phyloP scores from a whole-genome alignment of 2,113 vertebrate genomes.

The Leptosomus discolor region DNA sequence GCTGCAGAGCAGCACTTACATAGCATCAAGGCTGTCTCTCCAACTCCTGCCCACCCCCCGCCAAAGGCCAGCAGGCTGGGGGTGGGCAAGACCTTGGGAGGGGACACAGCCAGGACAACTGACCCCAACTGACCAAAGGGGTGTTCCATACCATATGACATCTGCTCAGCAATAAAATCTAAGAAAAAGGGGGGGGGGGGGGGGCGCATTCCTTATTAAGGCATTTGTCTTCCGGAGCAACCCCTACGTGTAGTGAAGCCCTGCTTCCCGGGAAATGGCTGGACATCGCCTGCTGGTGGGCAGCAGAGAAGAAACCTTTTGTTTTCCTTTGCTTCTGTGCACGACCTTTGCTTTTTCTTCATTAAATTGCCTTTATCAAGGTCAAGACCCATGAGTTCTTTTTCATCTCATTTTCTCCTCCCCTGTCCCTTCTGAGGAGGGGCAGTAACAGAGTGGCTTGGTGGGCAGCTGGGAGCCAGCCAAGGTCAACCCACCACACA shows the following conservation, averaged over 20 bases:
- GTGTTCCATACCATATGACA: too few species aligned
- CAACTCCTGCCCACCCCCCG: not conserved
- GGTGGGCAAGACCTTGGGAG: too few species aligned
- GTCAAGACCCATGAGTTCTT: not conserved
- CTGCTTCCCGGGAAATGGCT: not conserved
- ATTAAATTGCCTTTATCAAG: not conserved
- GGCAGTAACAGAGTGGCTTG: not conserved
- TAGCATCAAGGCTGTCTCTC: not conserved
- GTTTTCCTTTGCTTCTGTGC: not conserved
- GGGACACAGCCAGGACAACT: too few species aligned
- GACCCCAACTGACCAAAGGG: too few species aligned
- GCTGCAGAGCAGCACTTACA: not conserved
- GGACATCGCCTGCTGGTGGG: not conserved
- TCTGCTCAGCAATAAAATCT: not conserved
- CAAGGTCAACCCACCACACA: not conserved
- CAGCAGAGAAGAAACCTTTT: not conserved
- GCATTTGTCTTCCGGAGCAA: not conserved
- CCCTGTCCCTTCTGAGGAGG: not conserved
- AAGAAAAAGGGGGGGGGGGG: not conserved
- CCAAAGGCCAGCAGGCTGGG: not conserved
- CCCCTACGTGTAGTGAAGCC: rapidly evolving
- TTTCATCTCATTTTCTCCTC: not conserved
- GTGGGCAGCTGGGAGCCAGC: too few species aligned
- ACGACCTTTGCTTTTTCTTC: not conserved
- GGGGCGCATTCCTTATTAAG: not conserved